Evolutionary conservation across 2,888 invertebrate genomes (phyloP), one percentile per base, ranked within the genome.

Genomic region (Apamea sordens): DNA sequence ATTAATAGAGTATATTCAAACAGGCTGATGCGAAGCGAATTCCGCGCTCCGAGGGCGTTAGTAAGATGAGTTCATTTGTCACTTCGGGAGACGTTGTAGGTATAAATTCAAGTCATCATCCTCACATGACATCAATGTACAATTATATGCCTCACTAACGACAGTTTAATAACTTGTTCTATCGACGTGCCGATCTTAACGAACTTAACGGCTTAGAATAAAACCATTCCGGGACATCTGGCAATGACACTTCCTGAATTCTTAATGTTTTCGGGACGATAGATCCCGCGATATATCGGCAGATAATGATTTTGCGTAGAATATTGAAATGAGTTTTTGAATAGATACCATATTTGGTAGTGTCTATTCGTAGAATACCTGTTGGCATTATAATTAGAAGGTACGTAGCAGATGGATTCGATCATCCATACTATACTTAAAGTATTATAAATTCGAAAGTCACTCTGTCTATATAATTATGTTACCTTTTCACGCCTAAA

Each of bases 231-330:
- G 8, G 13, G 41, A 59, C 47, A 67, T 32, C 64, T 73, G 81
- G 11, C 28, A 41, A 68, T 67, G 41, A 81, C 64, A 67, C 63
- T 63, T 70, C 69, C 28, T 70, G 81, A 81, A 84, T 84, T 63
- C n/a, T 70, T 81, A 77, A 83, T 79, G 32, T 24, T 32, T 44
- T 73, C 44, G 73, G 56, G 21, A 72, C 59, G 15, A 74, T 61
- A 81, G 74, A 76, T 65, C 72, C 15, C 8, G 47, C 47, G 72
- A 70, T 69, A 74, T 41, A 76, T 59, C 24, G 28, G 56, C 21
- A 21, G 76, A 24, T 59, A 47, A 32, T 41, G 24, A 36, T 47
- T 67, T 80, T 44, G 56, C 24, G 0, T 56, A 0, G 15, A 47
- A 5, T 41, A 72, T 56, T 64, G 13, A 56, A 63, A 41, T 50